Conservation (phyloP, 2,113 vertebrate species). For the Lepidothrix coronata region DNA sequence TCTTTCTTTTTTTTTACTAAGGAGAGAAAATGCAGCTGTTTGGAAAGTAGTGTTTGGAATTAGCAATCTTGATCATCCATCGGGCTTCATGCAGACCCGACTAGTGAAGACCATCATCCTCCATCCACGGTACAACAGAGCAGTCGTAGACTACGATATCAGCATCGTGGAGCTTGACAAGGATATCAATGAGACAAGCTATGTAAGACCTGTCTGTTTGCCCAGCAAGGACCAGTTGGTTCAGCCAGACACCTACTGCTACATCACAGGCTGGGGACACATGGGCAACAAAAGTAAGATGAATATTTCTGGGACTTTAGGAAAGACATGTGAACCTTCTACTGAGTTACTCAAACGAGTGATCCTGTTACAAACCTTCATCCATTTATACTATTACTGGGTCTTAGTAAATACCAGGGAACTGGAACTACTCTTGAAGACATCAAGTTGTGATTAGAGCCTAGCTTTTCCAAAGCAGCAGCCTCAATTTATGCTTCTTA, state of each 20-base stretch:
- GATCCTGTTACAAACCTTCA: background rate
- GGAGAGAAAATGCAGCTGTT: constrained; percentile 85
- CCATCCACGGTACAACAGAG: constrained; percentile 91
- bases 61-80: constrained; percentile 91
- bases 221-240: constrained; percentile 76
- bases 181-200: constrained; percentile 80
- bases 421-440: background rate
- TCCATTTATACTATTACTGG: background rate
- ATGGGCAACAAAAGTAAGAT: constrained; percentile 93
- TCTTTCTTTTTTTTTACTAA: background rate
- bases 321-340: background rate
- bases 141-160: constrained; percentile 95
- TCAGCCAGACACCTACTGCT: constrained; percentile 89
- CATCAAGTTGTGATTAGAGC: background rate
- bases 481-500: background rate
- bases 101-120: constrained; percentile 85
- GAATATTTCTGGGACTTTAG: background rate
- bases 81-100: constrained; percentile 82
- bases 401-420: background rate
- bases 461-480: background rate
- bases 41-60: constrained; percentile 94
- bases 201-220: constrained; percentile 88
- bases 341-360: background rate
- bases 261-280: constrained; percentile 97
- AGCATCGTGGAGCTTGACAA: constrained; percentile 88